phyloP scores from a whole-genome alignment of 1,140 invertebrate species.

The Drosophila kepulauana region DNA sequence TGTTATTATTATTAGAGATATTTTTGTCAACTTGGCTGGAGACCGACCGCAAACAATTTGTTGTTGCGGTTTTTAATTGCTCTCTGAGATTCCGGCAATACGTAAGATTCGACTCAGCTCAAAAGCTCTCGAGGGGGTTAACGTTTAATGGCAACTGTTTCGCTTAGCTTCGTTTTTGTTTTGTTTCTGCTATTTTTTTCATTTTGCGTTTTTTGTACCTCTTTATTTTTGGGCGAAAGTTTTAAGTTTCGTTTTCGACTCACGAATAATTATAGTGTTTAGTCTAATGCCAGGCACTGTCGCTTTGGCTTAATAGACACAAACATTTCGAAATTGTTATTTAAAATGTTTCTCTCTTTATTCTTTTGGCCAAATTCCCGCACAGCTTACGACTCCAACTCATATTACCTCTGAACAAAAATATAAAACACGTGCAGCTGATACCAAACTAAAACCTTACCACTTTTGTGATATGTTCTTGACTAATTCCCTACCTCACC shows the following conservation, averaged over 20 bases:
- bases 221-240: slow-evolving; percentile 64
- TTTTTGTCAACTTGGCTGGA: slow-evolving; percentile 59
- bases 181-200: no score
- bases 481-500: neutral
- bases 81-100: slow-evolving; percentile 28
- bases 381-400: slow-evolving; percentile 68
- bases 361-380: slow-evolving; percentile 32
- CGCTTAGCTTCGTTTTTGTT: slow-evolving; percentile 38
- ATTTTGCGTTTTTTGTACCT: slow-evolving; percentile 4
- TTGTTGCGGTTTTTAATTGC: slow-evolving; percentile 68
- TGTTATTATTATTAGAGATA: slow-evolving; percentile 57
- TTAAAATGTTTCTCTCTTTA: slow-evolving; percentile 39
- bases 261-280: slow-evolving; percentile 58
- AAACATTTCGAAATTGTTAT: slow-evolving; percentile 50
- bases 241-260: slow-evolving; percentile 45
- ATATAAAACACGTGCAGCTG: neutral
- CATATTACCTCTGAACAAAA: slow-evolving; percentile 54
- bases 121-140: slow-evolving; percentile 34
- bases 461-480: slow-evolving; percentile 18
- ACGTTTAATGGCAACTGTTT: slow-evolving; percentile 76
- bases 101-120: slow-evolving; percentile 66
- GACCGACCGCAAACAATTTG: slow-evolving; percentile 10
- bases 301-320: slow-evolving; percentile 50
- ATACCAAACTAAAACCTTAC: slow-evolving; percentile 19
- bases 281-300: slow-evolving; percentile 31